Base-by-base conservation (phyloP, 2,113 vertebrate species). In the Mirounga angustirostris region DNA sequence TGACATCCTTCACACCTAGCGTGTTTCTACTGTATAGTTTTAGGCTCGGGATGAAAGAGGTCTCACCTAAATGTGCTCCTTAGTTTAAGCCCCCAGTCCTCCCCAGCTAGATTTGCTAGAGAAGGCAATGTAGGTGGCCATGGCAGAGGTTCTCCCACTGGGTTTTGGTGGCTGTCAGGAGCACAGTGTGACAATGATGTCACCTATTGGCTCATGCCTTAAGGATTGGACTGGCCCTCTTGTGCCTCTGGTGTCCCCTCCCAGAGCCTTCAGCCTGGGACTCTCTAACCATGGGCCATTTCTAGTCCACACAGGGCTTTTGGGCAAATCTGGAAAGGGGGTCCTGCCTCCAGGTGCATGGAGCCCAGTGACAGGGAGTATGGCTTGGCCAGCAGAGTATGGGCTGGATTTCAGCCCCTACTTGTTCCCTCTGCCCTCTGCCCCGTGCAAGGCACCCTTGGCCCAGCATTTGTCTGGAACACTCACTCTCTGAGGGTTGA, bases 101-200 rank as follows among this genome's bases (percentile, higher is more conserved):
- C 40, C 18, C 40, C 28, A 4, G 59, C 10, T 54, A 65, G 36
- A 56, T 33, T 50, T 28, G 26, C 26, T 40, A 24, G 16, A 79
- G 28, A 7, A 61, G 21, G 22, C 36, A 58, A 13, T 5, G 7
- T 10, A 11, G 50, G n/a, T 67, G 79, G 24, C 28, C 3, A 0
- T 13, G n/a, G n/a, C 4, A 5, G 21, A 8, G 15, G 24, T 50
- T 36, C 16, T 46, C 73, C 19, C 16, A 4, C 2, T 80, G 61
- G 73, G 43, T 58, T 92, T 79, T 56, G 4, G 50, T 54, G 52
- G 56, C 50, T 79, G 26, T 88, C 63, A 58, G 50, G n/a, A 87
- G 58, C 19, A 71, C 4, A 2, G 18, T 4, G 74, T 43, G 43
- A 36, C n/a, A 73, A 15, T 40, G 24, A 8, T 19, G 28, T 24